These are phyloP conservation scores for Danaus chrysippus DNA, from an alignment of 2,888 invertebrate species.

Conservation along the genomic window DNA sequence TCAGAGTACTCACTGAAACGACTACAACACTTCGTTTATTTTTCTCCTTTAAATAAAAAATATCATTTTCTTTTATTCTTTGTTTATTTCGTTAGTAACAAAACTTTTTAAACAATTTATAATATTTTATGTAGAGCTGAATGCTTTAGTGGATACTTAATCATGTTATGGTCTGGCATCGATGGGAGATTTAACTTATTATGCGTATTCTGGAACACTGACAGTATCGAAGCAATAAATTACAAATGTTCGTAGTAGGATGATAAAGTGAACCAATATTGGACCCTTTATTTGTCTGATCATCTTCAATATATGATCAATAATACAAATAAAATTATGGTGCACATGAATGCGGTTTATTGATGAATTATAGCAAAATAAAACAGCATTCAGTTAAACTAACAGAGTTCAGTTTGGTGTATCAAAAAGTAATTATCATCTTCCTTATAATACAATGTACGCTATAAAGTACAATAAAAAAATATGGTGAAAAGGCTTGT, in stretches of 20 bases:
- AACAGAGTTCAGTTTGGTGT: no score
- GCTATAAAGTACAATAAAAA: slow-evolving; percentile 16
- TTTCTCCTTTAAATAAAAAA: slow-evolving; percentile 3
- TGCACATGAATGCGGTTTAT: no score
- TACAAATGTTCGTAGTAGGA: slow-evolving; percentile 46
- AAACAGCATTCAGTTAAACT: no score
- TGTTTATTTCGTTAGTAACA: slow-evolving; percentile 16
- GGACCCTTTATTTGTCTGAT: slow-evolving; percentile 32
- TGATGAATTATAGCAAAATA: no score
- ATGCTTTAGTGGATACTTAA: slow-evolving; percentile 39
- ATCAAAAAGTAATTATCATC: no score
- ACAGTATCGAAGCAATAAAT: slow-evolving; percentile 65
- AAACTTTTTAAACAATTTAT: slow-evolving; percentile 14
- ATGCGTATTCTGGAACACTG: slow-evolving; percentile 54
- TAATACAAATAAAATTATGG: slow-evolving; percentile 10
- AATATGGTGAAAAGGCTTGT: slow-evolving; percentile 1
- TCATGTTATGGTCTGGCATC: slow-evolving; percentile 43
- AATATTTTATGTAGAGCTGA: slow-evolving; percentile 23
- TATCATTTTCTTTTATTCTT: slow-evolving; percentile 46
- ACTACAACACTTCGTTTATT: slow-evolving; percentile 51
- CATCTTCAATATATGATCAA: slow-evolving; percentile 28
- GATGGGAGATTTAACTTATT: slow-evolving; percentile 58
- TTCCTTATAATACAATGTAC: not conserved
- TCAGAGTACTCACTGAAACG: slow-evolving; percentile 68
- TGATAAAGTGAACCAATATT: slow-evolving; percentile 55